phyloP scores from a whole-genome alignment of 2,113 vertebrate genomes.

The Sinosuthora webbiana region DNA sequence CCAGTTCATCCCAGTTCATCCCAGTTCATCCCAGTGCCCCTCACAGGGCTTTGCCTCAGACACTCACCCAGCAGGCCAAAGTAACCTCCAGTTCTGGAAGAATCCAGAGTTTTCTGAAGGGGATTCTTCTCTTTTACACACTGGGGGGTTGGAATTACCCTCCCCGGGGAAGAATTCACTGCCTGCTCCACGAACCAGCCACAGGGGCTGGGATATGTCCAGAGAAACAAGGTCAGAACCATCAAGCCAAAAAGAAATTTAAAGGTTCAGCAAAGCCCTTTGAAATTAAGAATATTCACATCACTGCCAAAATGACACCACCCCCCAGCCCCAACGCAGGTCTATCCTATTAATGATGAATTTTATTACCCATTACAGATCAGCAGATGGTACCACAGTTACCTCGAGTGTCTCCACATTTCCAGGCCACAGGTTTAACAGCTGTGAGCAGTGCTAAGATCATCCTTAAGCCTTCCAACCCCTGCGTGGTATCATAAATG shows the following conservation, averaged over 20 bases:
- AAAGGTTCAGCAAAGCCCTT: background rate
- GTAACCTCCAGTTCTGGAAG: background rate
- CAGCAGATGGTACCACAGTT: background rate
- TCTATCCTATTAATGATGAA: background rate
- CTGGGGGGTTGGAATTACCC: background rate
- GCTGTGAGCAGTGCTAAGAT: background rate
- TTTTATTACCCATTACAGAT: background rate
- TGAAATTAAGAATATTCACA: background rate
- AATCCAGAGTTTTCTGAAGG: background rate
- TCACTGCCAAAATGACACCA: background rate
- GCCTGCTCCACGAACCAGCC: background rate
- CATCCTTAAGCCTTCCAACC: background rate
- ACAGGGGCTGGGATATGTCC: background rate
- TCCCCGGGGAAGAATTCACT: background rate
- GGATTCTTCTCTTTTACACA: background rate
- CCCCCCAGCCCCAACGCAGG: fast-evolving
- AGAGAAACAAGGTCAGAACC: constrained; percentile 23
- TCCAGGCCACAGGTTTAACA: background rate
- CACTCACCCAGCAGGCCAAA: background rate
- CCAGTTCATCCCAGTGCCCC: background rate
- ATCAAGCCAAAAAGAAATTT: background rate
- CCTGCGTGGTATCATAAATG: background rate
- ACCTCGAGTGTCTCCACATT: background rate
- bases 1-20: too few relatives aligned
- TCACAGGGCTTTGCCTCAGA: background rate